Evolutionary conservation across 1,140 invertebrate species (phyloP), one percentile per base, ranked within the genome.

Genomic region (Popillia japonica): DNA sequence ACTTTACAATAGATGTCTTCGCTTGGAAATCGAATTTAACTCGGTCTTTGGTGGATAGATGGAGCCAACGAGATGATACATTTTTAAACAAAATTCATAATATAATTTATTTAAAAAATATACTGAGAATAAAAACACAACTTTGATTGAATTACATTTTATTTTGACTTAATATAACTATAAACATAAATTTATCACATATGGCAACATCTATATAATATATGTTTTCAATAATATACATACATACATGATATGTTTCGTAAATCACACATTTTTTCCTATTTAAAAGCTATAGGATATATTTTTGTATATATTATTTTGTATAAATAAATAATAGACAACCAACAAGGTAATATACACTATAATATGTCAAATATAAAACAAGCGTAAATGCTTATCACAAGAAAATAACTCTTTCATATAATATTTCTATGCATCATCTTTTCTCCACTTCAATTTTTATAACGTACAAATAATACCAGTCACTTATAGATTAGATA

Each of bases 321-420:
- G 41, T 74, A 74, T 76, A 41, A 76, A 22, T 55, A 55, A 17
- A 40, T 14, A 40, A 40, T 41, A 74, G 22, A 74, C 40, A 44
- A 22, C 14, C 40, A 41, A 40, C 72, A 74, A 23, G 41, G 40
- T 74, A 44, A 41, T 44, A 74, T 34, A 34, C 27, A 34, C 27
- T 34, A 34, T 41, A 44, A 72, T 41, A 74, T 64, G 75, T 59
- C 27, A 77, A 61, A 59, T 77, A 77, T n/a, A 77, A 68, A 68
- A 68, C 61, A 68, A 68, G 61, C 61, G 61, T 68, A 68, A 22
- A 34, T 75, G 22, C 48, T 44, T 44, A 75, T 75, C 41, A 75
- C 48, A 75, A 75, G 48, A 75, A 75, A 48, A 75, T 17, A 44
- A 55, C 20, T 75, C 9, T 42, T 44, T 34, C 27, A 48, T 41